Conservation (phyloP, 2,888 invertebrate species). For the Graphium colonna region DNA sequence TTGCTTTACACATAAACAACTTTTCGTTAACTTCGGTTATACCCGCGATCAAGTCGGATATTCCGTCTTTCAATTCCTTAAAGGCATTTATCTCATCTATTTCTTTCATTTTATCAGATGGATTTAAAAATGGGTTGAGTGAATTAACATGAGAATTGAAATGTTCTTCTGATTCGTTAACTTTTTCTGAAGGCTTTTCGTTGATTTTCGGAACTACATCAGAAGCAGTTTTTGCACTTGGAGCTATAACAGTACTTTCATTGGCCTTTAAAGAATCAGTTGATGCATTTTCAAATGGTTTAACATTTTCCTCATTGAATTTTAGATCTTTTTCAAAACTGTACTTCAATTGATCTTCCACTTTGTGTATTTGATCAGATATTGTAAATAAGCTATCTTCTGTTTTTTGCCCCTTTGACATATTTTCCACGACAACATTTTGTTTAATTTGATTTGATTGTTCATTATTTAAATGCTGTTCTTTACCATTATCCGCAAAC, state of each 20-base stretch:
- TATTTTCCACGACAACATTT: conserved; percentile 18
- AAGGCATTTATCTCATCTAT: conserved; percentile 72
- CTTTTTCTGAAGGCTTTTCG: conserved; percentile 29
- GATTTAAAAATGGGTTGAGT: conserved; percentile 62
- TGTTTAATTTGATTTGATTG: conserved; percentile 15
- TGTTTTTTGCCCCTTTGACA: conserved; percentile 64
- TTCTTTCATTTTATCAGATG: conserved; percentile 61
- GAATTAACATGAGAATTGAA: conserved; percentile 46
- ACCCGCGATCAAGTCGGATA: conserved; percentile 73
- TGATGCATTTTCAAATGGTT: conserved; percentile 39
- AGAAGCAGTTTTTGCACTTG: conserved; percentile 49
- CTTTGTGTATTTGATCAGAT: conserved; percentile 71
- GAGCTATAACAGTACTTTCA: conserved; percentile 46
- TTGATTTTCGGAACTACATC: conserved; percentile 41
- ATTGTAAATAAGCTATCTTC: conserved; percentile 74
- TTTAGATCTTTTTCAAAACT: conserved; percentile 70
- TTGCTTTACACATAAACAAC: conserved; percentile 53
- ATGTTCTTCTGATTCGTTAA: conserved; percentile 27
- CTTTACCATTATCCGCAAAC: conserved; percentile 42
- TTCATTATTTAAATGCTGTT: conserved; percentile 29
- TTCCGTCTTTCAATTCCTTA: conserved; percentile 73
- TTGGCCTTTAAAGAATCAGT: conserved; percentile 40
- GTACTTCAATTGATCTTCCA: conserved; percentile 71
- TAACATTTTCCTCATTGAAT: conserved; percentile 57
- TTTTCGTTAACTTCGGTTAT: conserved; percentile 75